Conservation (phyloP, 2,113 vertebrate species). For the Tor tambroides region DNA sequence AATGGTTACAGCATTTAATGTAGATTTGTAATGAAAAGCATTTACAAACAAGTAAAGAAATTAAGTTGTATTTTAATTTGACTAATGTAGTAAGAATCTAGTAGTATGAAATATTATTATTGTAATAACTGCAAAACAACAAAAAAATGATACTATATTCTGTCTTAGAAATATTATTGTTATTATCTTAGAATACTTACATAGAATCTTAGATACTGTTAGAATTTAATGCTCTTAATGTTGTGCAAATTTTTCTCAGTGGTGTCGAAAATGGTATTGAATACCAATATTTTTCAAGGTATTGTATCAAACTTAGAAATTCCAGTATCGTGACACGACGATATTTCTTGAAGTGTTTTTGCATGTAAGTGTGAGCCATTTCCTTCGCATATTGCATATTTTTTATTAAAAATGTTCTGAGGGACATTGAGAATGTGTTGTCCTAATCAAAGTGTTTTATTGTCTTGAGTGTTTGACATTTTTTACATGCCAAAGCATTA, state of each 20-base stretch:
- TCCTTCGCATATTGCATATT: not conserved
- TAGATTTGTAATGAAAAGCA: no score
- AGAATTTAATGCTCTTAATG: not conserved
- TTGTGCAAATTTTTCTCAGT: not conserved
- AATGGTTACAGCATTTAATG: not conserved
- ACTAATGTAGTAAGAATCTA: no score
- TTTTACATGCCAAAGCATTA: not conserved
- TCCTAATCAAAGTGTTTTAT: not conserved
- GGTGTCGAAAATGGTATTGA: not conserved
- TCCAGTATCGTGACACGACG: no score
- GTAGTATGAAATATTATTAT: no score
- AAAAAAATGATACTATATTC: no score
- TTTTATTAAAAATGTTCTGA: not conserved
- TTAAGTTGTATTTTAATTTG: no score
- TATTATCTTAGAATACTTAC: no score
- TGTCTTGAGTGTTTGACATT: not conserved
- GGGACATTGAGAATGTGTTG: not conserved
- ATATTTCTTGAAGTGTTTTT: not conserved
- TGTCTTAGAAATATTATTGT: no score
- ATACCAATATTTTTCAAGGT: not conserved
- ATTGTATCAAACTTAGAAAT: not conserved
- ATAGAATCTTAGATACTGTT: no score
- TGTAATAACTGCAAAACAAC: no score
- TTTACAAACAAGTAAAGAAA: no score
- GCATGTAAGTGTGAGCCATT: not conserved